These are phyloP conservation scores for Balearica regulorum DNA, from an alignment of 2,797 vertebrate species.

Conservation along the genomic window DNA sequence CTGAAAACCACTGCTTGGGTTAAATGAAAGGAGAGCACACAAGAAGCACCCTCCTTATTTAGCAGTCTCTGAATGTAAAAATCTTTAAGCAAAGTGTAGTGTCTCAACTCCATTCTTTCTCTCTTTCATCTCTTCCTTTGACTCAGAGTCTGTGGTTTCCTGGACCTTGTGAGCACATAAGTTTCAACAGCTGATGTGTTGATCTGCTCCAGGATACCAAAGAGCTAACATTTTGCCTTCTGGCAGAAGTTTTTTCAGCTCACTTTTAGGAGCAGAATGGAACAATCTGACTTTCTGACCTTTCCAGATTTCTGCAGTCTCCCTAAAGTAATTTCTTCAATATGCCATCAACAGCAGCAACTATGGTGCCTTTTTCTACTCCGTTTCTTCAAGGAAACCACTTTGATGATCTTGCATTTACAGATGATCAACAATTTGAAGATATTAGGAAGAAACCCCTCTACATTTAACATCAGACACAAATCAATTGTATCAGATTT, in stretches of 20 bases:
- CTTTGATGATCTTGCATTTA: not conserved
- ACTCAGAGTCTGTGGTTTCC: slow-evolving; percentile 45
- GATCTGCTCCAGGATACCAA: slow-evolving; percentile 29
- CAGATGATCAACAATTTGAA: not conserved
- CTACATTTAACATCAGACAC: not conserved
- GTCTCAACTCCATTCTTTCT: not conserved
- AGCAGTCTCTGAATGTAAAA: not conserved
- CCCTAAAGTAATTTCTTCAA: not conserved
- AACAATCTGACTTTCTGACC: slow-evolving; percentile 14
- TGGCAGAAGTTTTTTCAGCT: slow-evolving; percentile 8
- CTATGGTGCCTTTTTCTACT: not conserved
- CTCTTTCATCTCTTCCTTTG: slow-evolving; percentile 31
- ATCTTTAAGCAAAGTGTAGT: not conserved
- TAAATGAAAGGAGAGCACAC: not conserved
- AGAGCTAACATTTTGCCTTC: not conserved
- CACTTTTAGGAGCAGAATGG: not conserved
- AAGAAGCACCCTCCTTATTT: not conserved
- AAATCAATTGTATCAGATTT: not conserved
- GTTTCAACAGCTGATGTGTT: not conserved
- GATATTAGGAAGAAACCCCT: not conserved
- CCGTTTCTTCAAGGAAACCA: not conserved
- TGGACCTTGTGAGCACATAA: not conserved
- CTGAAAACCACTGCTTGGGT: not conserved
- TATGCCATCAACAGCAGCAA: not conserved
- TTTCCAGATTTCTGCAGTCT: not conserved